Base-by-base conservation (phyloP, 2,888 invertebrate species). In the Cynaeus angustus region DNA sequence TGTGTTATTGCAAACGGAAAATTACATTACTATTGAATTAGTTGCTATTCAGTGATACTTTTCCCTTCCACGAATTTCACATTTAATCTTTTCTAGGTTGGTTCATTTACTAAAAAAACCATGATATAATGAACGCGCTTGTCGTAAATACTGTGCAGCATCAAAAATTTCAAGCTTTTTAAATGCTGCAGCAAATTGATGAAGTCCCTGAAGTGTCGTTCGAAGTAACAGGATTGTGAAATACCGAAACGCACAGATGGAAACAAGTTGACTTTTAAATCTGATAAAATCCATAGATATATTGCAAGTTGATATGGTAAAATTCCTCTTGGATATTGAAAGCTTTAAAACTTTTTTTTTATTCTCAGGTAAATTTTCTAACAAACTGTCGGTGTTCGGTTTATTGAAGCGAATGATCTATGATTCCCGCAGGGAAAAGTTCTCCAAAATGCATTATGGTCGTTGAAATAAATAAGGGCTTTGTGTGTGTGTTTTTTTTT, bases 171-270 rank as follows among this genome's bases (percentile, higher is more conserved):
- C 41, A 21, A 38, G 41, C 50, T 52, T 41, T 62, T 43, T 45
- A 65, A 65, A 53, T 45, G 53, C 30, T 55, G 53, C 66, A 43
- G 13, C 33, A 52, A 66, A 70, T 70, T 70, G 70, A 70, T 70
- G 59, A 66, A 37, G 66, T 53, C 70, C 61, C 70, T 46, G 12
- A 59, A 59, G 66, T 70, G 64, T 50, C 56, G 52, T 65, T 52
- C 12, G 13, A 43, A 33, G 70, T 66, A 70, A 70, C 66, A 45
- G 65, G 41, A 65, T 65, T 69, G 52, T 56, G 50, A 69, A 59
- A 59, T 58, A 53, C 65, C 58, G 56, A 56, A 65, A 38, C 56
- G 66, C 26, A 55, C 55, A 55, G 66, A 66, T 56, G 66, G 55
- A 62, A 53, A 66, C 66, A 67, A 59, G 38, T 66, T 56, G 56